These are phyloP conservation scores for Rhabditoides inermis DNA, from an alignment of 2,888 invertebrate species.

Conservation along the genomic window DNA sequence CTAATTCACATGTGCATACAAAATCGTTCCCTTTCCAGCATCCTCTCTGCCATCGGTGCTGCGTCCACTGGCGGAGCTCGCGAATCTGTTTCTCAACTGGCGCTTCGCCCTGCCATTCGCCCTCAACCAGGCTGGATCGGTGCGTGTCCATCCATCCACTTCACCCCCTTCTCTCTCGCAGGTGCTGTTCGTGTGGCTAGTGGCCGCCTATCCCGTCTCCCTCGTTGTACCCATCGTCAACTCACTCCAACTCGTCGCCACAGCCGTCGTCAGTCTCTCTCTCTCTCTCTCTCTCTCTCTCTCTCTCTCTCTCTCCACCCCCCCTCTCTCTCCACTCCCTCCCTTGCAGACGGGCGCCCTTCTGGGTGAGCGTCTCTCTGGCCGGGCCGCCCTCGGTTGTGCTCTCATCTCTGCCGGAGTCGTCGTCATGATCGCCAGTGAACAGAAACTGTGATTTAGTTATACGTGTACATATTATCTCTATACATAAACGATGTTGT, in stretches of 20 bases:
- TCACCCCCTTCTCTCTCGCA: conserved; percentile 3
- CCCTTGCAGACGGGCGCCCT: neutral
- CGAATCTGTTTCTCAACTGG: conserved; percentile 12
- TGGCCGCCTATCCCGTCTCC: conserved; percentile 11
- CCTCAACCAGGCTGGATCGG: conserved; percentile 19
- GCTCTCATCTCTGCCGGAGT: conserved; percentile 1
- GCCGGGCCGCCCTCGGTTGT: neutral
- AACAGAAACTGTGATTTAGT: too few species aligned
- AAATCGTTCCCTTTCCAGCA: neutral
- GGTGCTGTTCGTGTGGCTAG: conserved; percentile 11
- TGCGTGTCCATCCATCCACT: conserved; percentile 6
- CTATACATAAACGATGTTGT: too few species aligned
- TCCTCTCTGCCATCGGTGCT: neutral
- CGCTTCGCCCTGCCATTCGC: conserved; percentile 16
- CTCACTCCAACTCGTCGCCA: conserved; percentile 12
- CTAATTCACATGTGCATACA: too few species aligned
- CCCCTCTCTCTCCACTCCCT: neutral
- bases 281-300: too few species aligned
- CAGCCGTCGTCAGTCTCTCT: conserved; percentile 8
- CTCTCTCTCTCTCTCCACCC: too few species aligned
- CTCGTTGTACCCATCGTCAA: conserved; percentile 14
- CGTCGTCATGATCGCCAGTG: neutral
- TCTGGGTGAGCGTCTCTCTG: conserved; percentile 2
- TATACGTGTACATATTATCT: too few species aligned
- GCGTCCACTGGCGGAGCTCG: conserved; percentile 6